Percentiles rank a stretch among this genome's conserved stretches.
Conservation (phyloP, 1,140 invertebrate species). For the Tetragnatha versicolor region DNA sequence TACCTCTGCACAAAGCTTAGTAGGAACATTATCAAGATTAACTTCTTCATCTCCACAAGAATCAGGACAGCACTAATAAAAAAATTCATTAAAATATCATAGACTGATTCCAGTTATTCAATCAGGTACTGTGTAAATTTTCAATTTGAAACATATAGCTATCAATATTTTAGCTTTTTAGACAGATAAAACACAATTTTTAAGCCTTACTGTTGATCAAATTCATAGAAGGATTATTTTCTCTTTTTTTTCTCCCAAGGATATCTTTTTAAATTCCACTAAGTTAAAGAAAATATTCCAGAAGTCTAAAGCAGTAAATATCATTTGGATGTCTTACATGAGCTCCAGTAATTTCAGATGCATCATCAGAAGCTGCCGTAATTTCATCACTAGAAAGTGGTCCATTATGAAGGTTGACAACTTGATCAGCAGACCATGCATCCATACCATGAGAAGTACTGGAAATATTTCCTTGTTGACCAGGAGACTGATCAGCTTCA, state of each 20-base stretch:
- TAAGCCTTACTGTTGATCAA: too few relatives aligned
- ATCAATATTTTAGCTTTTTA: too few relatives aligned
- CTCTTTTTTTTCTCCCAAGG: too few relatives aligned
- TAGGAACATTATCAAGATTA: slow-evolving; percentile 36
- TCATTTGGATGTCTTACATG: not conserved
- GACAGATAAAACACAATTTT: too few relatives aligned
- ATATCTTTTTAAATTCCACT: too few relatives aligned
- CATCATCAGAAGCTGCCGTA: not conserved
- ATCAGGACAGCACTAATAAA: slow-evolving; percentile 8
- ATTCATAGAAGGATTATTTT: too few relatives aligned
- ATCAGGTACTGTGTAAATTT: too few relatives aligned
- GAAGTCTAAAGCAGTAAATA: not conserved
- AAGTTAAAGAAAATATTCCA: too few relatives aligned
- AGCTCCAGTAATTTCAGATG: not conserved
- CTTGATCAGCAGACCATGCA: not conserved
- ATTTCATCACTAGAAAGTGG: not conserved
- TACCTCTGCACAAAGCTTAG: not conserved
- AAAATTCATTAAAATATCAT: not conserved
- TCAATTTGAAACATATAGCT: too few relatives aligned
- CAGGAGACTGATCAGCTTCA: slow-evolving; percentile 47
- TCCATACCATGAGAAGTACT: not conserved
- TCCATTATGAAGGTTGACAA: not conserved
- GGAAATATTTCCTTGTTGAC: slow-evolving; percentile 29
- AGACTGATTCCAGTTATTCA: too few relatives aligned
- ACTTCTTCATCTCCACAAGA: not conserved